Evolutionary conservation across 2,797 vertebrate genomes (phyloP).

Genomic region (Simalia tracyae): DNA sequence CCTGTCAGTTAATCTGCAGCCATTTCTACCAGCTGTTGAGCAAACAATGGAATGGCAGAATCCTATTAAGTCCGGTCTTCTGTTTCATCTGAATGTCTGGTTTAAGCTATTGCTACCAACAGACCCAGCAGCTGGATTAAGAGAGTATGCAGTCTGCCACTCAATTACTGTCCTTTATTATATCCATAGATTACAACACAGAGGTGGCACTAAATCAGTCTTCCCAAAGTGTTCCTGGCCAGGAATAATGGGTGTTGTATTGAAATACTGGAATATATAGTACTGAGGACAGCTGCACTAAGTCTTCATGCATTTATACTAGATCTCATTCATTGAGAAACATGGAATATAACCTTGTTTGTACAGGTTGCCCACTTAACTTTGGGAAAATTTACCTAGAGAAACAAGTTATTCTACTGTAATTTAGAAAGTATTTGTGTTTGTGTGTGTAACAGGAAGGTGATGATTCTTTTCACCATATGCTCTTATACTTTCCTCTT

Average conservation of each 20-base stretch:
- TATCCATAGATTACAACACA: background rate
- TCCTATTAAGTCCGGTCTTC: background rate
- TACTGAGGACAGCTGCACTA: background rate
- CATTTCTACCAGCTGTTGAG: background rate
- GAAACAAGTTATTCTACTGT: conserved; percentile 38
- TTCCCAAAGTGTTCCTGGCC: background rate
- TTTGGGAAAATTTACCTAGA: background rate
- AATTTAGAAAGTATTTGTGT: conserved; percentile 58
- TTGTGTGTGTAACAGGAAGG: conserved; percentile 48
- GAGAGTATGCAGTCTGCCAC: background rate
- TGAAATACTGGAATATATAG: background rate
- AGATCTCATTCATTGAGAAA: background rate
- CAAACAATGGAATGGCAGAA: background rate
- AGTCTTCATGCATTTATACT: background rate
- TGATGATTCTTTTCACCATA: conserved; percentile 71
- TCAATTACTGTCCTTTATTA: background rate
- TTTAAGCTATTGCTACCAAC: background rate
- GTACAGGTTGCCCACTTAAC: background rate
- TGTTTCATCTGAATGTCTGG: background rate
- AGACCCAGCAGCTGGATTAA: background rate
- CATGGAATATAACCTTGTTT: background rate
- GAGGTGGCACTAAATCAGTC: background rate
- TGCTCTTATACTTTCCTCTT: conserved; percentile 51
- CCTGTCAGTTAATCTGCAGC: background rate
- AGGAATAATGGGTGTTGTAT: background rate